Conservation (phyloP, 2,113 vertebrate genomes). For the human (Homo sapiens) region GRCh38 chr4:182645501-182646000, state of each 20-base stretch:
- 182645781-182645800: conserved; percentile 9
- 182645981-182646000: not conserved
- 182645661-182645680: not conserved
- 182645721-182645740: not conserved
- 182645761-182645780: not conserved
- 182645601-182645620: not conserved
- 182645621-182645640: not conserved
- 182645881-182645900: not conserved
- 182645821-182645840: not conserved
- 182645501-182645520: not conserved
- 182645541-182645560: not conserved
- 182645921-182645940: not conserved
- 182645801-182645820: not conserved
- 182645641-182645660: not conserved
- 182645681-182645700: not conserved
- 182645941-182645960: not conserved
- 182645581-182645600: not conserved
- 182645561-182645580: not conserved
- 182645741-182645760: not conserved
- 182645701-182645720: not conserved
- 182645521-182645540: not conserved
- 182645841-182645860: not conserved
- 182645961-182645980: not conserved
- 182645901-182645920: not conserved
- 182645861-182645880: conserved; percentile 11